Evolutionary conservation across 1,140 invertebrate genomes (phyloP), one percentile per base, ranked within the genome.

Genomic region (Druon quercuslanigerum): DNA sequence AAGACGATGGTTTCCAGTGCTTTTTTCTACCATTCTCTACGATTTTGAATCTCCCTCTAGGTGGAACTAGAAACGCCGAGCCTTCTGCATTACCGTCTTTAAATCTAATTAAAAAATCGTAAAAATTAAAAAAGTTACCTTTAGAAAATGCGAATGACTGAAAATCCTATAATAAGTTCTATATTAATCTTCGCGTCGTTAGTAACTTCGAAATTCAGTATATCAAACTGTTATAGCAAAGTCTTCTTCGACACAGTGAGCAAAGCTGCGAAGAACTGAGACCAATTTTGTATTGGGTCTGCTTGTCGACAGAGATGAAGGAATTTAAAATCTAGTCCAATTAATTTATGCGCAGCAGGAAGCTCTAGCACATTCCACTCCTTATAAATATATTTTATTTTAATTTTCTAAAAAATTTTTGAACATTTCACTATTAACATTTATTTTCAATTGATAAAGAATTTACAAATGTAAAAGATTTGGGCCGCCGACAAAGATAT

Each of bases 331-430:
- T 72, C 60, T 1, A n/a, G 8, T 25, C 0, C 0, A 40, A 76
- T 52, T 9, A 76, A 40, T 16, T 25, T 9, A n/a, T 52, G 52
- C n/a, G 50, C 75, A 20, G 51, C 16, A 40, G 75, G 75, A 76
- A 52, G 60, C n/a, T 51, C 17, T 19, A 76, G 70, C n/a, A 72
- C 70, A 17, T 40, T 33, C 75, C 75, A 71, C 51, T 76, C 40
- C 17, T 50, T 72, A 71, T 33, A 66, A 14, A 76, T 72, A 33
- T 76, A 66, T 8, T 12, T 12, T 9, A 76, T 70, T 33, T 72
- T 71, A 40, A 40, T 46, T 33, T n/a, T 3, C 25, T 5, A n/a
- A 40, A 5, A 46, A 46, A 46, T 46, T 46, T 6, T 46, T 9
- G 40, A 46, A 46, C 40, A 46, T 46, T 46, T 9, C 9, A 46